Evolutionary conservation across 2,888 invertebrate genomes (phyloP).

Genomic region (Agriopis aurantiaria): DNA sequence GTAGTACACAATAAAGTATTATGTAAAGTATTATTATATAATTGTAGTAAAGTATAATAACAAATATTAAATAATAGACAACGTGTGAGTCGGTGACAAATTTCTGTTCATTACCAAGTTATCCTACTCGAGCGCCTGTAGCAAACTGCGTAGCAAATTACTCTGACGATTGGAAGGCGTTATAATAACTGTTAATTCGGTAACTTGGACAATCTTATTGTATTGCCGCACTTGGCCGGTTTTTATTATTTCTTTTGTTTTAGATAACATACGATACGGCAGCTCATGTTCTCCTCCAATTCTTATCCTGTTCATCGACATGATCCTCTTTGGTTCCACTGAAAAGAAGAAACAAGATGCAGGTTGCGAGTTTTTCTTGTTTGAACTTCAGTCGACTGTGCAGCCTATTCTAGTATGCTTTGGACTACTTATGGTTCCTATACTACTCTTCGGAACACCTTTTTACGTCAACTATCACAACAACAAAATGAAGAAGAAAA

Average conservation of each 20-base stretch:
- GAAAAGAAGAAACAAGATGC: slow-evolving; percentile 32
- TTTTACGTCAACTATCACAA: slow-evolving; percentile 71
- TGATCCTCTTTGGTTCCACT: slow-evolving; percentile 81
- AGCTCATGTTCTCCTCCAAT: slow-evolving; percentile 90
- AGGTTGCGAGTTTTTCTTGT: slow-evolving; percentile 87
- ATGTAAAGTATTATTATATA: too few relatives aligned
- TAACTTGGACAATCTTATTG: too few relatives aligned
- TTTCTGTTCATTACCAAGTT: too few relatives aligned
- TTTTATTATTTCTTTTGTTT: neutral
- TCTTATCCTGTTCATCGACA: slow-evolving; percentile 92
- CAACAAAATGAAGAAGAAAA: slow-evolving; percentile 48
- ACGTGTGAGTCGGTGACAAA: too few relatives aligned
- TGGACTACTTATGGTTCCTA: slow-evolving; percentile 89
- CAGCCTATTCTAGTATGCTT: slow-evolving; percentile 87
- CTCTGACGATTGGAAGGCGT: too few relatives aligned
- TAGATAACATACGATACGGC: slow-evolving; percentile 54
- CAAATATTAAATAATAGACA: too few relatives aligned
- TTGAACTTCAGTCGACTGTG: slow-evolving; percentile 77
- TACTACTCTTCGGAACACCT: slow-evolving; percentile 92
- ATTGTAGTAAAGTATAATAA: too few relatives aligned
- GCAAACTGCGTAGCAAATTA: too few relatives aligned
- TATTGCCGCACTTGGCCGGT: too few relatives aligned
- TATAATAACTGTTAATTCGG: too few relatives aligned
- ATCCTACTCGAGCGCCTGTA: too few relatives aligned
- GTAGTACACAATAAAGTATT: too few relatives aligned